These are phyloP conservation scores for Momotus momota DNA, from an alignment of 2,797 vertebrate species.

Conservation along the genomic window DNA sequence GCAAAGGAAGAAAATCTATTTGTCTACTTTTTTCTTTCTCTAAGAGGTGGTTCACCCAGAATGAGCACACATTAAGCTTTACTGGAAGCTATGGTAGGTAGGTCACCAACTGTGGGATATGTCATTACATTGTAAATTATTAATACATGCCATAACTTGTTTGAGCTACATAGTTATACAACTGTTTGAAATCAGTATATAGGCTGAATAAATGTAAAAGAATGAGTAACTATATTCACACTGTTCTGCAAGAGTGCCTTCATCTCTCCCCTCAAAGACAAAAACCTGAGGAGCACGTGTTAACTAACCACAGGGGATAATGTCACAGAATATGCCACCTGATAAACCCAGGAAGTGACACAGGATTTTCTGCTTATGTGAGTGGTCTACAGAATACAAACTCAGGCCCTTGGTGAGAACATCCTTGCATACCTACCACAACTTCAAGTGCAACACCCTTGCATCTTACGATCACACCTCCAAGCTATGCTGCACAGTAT, in stretches of 20 bases:
- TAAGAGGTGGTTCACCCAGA: neutral
- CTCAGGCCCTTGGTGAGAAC: neutral
- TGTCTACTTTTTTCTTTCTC: neutral
- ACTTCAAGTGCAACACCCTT: neutral
- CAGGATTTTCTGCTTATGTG: neutral
- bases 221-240: neutral
- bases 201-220: neutral
- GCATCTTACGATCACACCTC: accelerated
- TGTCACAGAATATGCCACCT: too few species aligned
- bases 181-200: neutral
- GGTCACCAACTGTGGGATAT: neutral
- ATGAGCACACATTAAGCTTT: neutral
- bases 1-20: neutral
- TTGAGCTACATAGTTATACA: neutral
- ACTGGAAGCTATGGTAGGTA: neutral
- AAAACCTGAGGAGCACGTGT: neutral
- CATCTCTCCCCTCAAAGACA: neutral
- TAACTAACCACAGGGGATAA: accelerated
- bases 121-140: neutral
- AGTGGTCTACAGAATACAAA: neutral
- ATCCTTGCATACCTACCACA: neutral
- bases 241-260: neutral
- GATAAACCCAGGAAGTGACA: neutral
- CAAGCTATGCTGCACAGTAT: neutral
- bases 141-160: neutral